Evolutionary conservation across 1,140 invertebrate species (phyloP).

Genomic region (Meloidogyne chitwoodi): DNA sequence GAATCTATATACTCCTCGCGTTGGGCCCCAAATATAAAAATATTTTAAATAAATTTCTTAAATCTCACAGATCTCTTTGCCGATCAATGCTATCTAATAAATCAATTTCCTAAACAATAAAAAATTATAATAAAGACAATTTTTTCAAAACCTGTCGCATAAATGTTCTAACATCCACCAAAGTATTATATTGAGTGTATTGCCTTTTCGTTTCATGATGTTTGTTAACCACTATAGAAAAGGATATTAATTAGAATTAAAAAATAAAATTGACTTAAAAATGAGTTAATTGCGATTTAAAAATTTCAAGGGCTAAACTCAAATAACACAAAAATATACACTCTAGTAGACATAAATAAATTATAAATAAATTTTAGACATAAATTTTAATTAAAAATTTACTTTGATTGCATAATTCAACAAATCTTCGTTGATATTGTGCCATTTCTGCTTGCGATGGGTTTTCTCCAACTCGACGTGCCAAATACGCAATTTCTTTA

Average conservation of each 20-base stretch:
- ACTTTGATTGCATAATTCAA: conserved; percentile 94
- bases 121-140: conserved; percentile 62
- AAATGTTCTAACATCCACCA: conserved; percentile 77
- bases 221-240: conserved; percentile 77
- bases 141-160: background rate
- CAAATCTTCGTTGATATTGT: conserved; percentile 88
- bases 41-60: conserved; percentile 52
- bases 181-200: conserved; percentile 88
- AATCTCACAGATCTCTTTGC: conserved; percentile 75
- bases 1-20: conserved; percentile 49
- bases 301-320: too few species aligned
- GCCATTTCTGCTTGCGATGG: conserved; percentile 83
- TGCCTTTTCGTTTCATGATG: conserved; percentile 95
- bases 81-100: conserved; percentile 89
- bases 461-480: conserved; percentile 79
- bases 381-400: conserved; percentile 12
- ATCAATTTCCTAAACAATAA: conserved; percentile 82
- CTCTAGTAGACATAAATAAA: too few species aligned
- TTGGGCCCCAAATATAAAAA: conserved; percentile 39
- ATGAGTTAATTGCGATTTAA: too few species aligned
- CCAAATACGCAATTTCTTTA: conserved; percentile 73
- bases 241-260: background rate
- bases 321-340: too few species aligned
- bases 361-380: too few species aligned
- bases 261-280: background rate